Base-by-base conservation (phyloP, 2,113 vertebrate genomes). In the Thamnophis sirtalis region DNA sequence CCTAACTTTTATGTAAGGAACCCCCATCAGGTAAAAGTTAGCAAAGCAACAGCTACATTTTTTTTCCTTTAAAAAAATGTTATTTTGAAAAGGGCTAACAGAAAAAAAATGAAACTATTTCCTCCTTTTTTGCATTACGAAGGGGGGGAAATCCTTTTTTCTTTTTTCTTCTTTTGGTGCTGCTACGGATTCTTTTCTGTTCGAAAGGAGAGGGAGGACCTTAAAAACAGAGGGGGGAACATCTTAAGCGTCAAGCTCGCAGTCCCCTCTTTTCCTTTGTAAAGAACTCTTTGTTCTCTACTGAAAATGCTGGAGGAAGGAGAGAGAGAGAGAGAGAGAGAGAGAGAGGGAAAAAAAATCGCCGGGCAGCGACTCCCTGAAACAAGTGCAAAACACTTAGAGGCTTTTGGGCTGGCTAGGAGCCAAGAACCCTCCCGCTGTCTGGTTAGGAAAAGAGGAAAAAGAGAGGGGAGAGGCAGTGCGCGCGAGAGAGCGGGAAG, bases 361-460 rank as follows among this genome's bases (percentile, higher is more conserved):
- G 97, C 97, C 96, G 97, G 97, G 97, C 96, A 96, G 96, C 96
- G 96, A 96, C 97, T 98, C 98, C 98, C 97, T 97, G 97, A 98
- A 98, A 98, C 97, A 98, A 98, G 97, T 98, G 98, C 97, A 98
- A 97, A 98, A 97, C 97, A 98, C 98, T 98, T 97, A 97, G 97
- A 98, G 97, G 98, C 97, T 98, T 98, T 98, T 97, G 98, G 98
- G 98, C 97, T 98, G 97, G 97, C 97, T 95, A 95, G 88, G 92
- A 97, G 98, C 97, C 97, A 97, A 97, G 95, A 98, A 96, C 98
- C 98, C 97, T 98, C 97, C 97, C 97, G 97, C 97, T 98, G 97
- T 97, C 97, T 97, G 97, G 96, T 97, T 97, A 96, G 97, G 96
- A 97, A 97, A 96, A 95, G 97, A 95, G 96, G 96, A 94, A 96